Base-by-base conservation (phyloP, 2,113 vertebrate genomes). In the Plectropomus leopardus region DNA sequence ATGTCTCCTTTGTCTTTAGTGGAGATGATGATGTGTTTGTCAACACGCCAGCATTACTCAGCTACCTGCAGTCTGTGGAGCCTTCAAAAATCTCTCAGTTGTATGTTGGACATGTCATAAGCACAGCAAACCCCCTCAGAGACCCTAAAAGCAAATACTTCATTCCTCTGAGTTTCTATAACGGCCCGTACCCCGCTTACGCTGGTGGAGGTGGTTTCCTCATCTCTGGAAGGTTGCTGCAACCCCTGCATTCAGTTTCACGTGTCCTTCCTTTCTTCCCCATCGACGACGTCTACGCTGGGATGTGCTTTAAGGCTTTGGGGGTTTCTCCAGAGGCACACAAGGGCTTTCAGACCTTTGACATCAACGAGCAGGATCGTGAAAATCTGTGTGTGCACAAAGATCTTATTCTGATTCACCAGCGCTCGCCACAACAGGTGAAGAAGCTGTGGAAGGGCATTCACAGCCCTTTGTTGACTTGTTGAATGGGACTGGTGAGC, bases 21-120 rank as follows among this genome's bases (percentile, higher is more conserved):
- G 96, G 96, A 0, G 96, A 97, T 0, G 96, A 97, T 7, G 96
- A 97, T 5, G 95, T 97, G 7, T 96, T 97, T 14, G 95, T 95
- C 0, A 96, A 97, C 89, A 95, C 95, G 0, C 89, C 86, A 15
- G 93, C 88, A 3, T 40, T 96, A 40, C 84, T 97, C 63, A 71
- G 23, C 36, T 89, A 91, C 84, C 85, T 96, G 32, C 80, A 90
- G 84, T 89, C 93, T 64, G 68, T 94, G 45, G 80, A 80, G 7
- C 61, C 74, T 1, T 69, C 76, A 0, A 78, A 93, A 1, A 82
- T 86, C 23, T 79, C 53, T 0, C 87, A 66, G 17, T 80, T 96
- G 42, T 97, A 96, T 36, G 82, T 83, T 1, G 96, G 96, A 1
- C 95, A 97, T 0, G 72, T 96, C 17, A 95, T 97, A 34, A 72